A percentile compares a stretch with the other conserved stretches of the same genome.
These are phyloP conservation scores for Furcifer pardalis DNA, from an alignment of 2,797 vertebrate species.

Conservation along the genomic window DNA sequence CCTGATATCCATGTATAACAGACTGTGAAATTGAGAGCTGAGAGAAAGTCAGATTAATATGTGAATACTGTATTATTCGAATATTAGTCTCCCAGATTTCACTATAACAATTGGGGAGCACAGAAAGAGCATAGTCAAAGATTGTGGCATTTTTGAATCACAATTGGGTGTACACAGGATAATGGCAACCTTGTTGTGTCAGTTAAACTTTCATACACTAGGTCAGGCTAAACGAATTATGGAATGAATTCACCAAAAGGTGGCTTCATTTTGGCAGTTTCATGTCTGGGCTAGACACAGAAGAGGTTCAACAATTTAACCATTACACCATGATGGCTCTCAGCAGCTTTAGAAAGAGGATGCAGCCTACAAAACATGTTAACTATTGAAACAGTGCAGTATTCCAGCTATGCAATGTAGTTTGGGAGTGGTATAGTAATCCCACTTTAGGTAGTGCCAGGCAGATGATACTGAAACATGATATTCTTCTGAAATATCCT, in stretches of 20 bases:
- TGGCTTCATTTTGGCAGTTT: too few species aligned
- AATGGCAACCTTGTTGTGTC: too few species aligned
- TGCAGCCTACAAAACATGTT: not conserved
- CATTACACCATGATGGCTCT: not conserved
- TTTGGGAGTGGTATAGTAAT: not conserved
- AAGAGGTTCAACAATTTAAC: too few species aligned
- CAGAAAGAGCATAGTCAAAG: too few species aligned
- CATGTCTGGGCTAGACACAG: too few species aligned
- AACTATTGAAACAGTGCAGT: not conserved
- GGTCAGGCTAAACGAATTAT: too few species aligned
- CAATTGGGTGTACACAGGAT: too few species aligned
- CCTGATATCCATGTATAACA: not conserved
- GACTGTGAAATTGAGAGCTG: not conserved
- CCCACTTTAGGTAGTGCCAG: not conserved
- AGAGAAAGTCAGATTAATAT: not conserved
- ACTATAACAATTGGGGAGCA: too few species aligned
- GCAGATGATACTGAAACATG: not conserved
- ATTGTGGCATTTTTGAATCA: too few species aligned
- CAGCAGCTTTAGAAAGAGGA: not conserved
- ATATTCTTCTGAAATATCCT: too few species aligned
- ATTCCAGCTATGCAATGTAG: not conserved
- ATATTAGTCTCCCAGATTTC: not conserved
- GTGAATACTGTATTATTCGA: not conserved
- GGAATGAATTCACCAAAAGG: too few species aligned
- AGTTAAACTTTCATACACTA: too few species aligned